phyloP scores from a whole-genome alignment of 2,888 invertebrate species.

The Geotrupes spiniger region DNA sequence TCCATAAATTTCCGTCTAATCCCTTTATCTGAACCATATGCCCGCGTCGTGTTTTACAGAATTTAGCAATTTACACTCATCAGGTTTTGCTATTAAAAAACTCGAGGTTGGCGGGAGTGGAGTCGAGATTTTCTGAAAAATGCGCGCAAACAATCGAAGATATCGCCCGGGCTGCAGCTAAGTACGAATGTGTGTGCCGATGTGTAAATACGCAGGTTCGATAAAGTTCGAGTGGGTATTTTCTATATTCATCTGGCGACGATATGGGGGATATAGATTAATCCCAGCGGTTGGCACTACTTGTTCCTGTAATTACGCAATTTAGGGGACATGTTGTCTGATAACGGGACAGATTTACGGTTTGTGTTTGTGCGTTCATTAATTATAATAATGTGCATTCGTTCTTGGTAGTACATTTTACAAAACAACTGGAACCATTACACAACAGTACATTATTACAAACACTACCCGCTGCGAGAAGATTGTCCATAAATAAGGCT shows the following conservation, averaged over 20 bases:
- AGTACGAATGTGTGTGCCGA: too few relatives aligned
- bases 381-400: background rate
- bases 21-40: constrained; percentile 15
- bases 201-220: background rate
- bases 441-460: too few relatives aligned
- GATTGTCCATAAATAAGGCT: too few relatives aligned
- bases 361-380: constrained; percentile 15
- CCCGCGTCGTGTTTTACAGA: constrained; percentile 16
- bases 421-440: too few relatives aligned
- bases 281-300: constrained; percentile 12
- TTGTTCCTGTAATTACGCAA: constrained; percentile 16
- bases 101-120: constrained; percentile 10
- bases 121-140: constrained; percentile 1
- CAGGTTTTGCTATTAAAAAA: constrained; percentile 27
- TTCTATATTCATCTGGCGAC: constrained; percentile 2
- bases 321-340: constrained; percentile 12
- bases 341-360: constrained; percentile 10
- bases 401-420: too few relatives aligned
- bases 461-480: too few relatives aligned
- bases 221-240: constrained; percentile 2
- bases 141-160: too few relatives aligned
- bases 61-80: constrained; percentile 20
- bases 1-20: constrained; percentile 9
- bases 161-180: too few relatives aligned
- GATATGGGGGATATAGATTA: constrained; percentile 4